Base-by-base conservation (phyloP, 1,140 invertebrate genomes). In the Lepidurus arcticus region DNA sequence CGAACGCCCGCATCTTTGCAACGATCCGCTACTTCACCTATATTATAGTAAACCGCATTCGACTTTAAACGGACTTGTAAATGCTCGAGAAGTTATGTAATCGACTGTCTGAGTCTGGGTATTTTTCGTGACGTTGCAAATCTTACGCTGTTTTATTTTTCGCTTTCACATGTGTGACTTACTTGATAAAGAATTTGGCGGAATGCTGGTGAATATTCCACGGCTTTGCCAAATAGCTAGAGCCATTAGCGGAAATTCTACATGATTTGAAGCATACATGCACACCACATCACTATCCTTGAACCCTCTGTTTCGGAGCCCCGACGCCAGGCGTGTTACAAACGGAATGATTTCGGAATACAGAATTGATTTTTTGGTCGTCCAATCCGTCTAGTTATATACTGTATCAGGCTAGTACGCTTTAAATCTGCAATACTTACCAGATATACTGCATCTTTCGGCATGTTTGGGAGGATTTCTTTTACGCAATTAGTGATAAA, bases 21-120 rank as follows among this genome's bases (percentile, higher is more conserved):
- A 16, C 53, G 53, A 65, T 65, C 53, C 8, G 53, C 53, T 65
- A 65, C n/a, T 65, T 65, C 53, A 21, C 53, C 53, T 65, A 65
- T 65, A 16, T 7, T 11, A 21, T 65, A 4, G 13, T 65, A 65
- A 65, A n/a, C 53, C 45, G 45, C 45, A 11, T 47, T 47, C 0
- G 16, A 47, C 45, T 34, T 34, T 34, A 34, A 34, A 34, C 34
- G 3, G 34, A 34, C 0, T 3, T 34, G 4, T 34, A 4, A 4
- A 34, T 34, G 34, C 34, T 4, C 34, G 4, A 4, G 34, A 34
- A 34, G 34, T 34, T 34, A 3, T 34, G 1, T 3, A 34, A 1
- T 34, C 34, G 4, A 34, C 34, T 0, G 34, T 34, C 34, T 34
- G 45, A 47, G 7, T 47, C 16, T 47, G 45, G 10, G 10, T 47